Evolutionary conservation across 1,140 invertebrate species (phyloP).

Genomic region (Sinonovacula constricta): DNA sequence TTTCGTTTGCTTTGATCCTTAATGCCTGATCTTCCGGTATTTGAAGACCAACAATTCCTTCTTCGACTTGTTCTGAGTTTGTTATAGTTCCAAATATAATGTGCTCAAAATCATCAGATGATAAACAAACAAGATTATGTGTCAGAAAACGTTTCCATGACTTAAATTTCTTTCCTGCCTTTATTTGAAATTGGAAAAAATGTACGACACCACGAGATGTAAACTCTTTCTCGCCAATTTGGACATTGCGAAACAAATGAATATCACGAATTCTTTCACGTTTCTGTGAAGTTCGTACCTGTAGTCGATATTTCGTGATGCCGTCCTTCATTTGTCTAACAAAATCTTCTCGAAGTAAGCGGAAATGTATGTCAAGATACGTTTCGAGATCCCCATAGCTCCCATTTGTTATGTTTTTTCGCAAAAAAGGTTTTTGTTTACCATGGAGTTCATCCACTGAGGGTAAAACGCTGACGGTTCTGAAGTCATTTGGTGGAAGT

Average conservation of each 20-base stretch:
- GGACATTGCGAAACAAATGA: neutral
- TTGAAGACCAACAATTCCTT: too few relatives aligned
- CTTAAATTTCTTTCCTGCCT: neutral
- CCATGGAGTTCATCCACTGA: neutral
- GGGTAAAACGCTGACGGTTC: neutral
- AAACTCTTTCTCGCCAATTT: neutral
- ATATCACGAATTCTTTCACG: neutral
- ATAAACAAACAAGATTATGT: neutral
- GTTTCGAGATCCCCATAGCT: constrained; percentile 83
- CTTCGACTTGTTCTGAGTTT: too few relatives aligned
- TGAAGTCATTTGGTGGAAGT: too few relatives aligned
- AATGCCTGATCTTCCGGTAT: too few relatives aligned
- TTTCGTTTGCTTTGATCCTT: too few relatives aligned
- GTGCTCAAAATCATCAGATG: too few relatives aligned
- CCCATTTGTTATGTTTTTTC: constrained; percentile 82
- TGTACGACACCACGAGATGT: neutral
- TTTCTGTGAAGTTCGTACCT: neutral
- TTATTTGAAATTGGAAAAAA: neutral
- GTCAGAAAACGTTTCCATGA: neutral
- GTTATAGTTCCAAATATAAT: too few relatives aligned
- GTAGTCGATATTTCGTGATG: neutral
- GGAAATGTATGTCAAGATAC: constrained; percentile 88
- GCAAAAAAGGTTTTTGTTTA: constrained; percentile 77
- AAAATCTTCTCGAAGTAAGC: constrained; percentile 86
- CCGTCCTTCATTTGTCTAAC: constrained; percentile 64